A percentile compares a stretch with the other conserved stretches of the same genome.
Conservation (phyloP, 2,888 invertebrate species). For the Drosophila anomalata region DNA sequence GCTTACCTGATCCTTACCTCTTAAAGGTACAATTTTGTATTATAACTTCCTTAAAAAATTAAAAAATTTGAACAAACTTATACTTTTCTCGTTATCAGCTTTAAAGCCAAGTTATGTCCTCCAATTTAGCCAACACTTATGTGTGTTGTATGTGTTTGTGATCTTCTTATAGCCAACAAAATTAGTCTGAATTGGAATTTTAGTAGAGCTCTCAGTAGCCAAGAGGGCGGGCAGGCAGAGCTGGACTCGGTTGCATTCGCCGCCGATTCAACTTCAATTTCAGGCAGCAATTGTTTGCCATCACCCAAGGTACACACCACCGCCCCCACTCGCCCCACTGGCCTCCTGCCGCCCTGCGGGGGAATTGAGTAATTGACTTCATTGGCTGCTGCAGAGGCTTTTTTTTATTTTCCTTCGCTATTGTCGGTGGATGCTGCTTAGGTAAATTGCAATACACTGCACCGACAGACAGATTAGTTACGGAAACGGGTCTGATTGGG, state of each 20-base stretch:
- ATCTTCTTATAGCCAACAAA: constrained; percentile 54
- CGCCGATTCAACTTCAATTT: constrained; percentile 61
- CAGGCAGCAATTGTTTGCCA: constrained; percentile 72
- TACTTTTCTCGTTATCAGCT: neutral
- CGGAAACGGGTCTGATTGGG: constrained; percentile 38
- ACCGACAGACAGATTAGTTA: constrained; percentile 37
- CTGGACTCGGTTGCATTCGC: constrained; percentile 41
- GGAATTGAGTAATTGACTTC: constrained; percentile 72
- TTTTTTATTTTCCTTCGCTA: constrained; percentile 5
- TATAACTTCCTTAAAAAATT: too few species aligned
- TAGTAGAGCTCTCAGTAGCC: constrained; percentile 54
- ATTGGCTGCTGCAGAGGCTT: constrained; percentile 28
- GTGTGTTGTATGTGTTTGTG: constrained; percentile 11
- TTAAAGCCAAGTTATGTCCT: constrained; percentile 29
- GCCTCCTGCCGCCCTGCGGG: constrained; percentile 21
- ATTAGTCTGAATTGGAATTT: constrained; percentile 63
- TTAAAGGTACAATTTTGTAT: too few species aligned
- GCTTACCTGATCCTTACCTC: too few species aligned
- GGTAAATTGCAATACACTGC: constrained; percentile 41
- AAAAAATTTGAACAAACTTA: too few species aligned
- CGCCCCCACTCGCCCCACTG: neutral
- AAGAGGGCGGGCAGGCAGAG: constrained; percentile 35
- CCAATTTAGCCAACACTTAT: neutral
- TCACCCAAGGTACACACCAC: constrained; percentile 30
- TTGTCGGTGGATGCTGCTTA: constrained; percentile 21